Evolutionary conservation across 2,113 vertebrate genomes (phyloP).

Genomic region (Promerops cafer): DNA sequence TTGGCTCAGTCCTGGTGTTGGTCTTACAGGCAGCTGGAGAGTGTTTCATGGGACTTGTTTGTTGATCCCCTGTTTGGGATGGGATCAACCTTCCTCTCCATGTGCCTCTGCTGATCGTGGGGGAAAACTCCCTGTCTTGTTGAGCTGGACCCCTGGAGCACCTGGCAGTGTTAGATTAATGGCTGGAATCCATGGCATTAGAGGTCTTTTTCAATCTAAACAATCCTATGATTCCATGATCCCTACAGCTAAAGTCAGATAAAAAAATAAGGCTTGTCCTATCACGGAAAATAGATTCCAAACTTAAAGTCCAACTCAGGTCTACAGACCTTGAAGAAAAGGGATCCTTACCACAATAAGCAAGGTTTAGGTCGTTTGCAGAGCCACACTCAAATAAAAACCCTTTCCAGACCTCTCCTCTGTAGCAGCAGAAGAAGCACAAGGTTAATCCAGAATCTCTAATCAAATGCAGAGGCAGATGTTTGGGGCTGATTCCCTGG

Average conservation of each 20-base stretch:
- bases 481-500: not conserved
- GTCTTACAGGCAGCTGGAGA: not conserved
- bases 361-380: not conserved
- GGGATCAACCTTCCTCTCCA: not conserved
- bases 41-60: not conserved
- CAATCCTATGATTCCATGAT: not conserved
- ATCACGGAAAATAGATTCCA: not conserved
- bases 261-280: not conserved
- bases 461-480: not conserved
- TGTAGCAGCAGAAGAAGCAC: not conserved
- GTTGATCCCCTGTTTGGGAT: not conserved
- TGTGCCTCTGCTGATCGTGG: fast-evolving
- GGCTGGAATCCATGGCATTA: not conserved
- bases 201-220: not conserved
- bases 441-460: not conserved
- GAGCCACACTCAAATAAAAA: not conserved
- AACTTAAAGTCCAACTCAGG: not conserved
- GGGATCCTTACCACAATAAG: not conserved
- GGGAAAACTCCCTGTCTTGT: not conserved
- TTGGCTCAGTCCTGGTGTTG: not conserved
- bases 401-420: not conserved
- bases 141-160: not conserved
- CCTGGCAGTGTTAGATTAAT: not conserved
- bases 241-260: not conserved
- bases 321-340: not conserved